Base-by-base conservation (phyloP, 2,888 invertebrate genomes). In the Calameuta filiformis region DNA sequence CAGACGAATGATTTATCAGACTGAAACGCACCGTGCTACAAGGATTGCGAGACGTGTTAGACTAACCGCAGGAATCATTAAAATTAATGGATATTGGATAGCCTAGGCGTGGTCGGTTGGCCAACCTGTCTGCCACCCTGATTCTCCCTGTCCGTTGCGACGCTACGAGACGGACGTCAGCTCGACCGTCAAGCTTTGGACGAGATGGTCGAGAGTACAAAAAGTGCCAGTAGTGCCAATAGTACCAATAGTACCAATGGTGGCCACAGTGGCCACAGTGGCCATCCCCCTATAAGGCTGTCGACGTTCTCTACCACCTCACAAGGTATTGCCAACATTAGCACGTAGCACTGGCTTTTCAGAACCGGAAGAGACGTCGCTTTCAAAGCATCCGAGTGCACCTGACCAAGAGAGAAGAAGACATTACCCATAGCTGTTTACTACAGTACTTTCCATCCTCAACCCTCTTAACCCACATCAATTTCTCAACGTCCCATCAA, bases 41-140 rank as follows among this genome's bases (percentile, higher is more conserved):
- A 56, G 23, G 23, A 56, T 56, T 56, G 2, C 82, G 83, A 83
- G 85, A 88, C 88, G 87, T 85, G 87, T 85, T 85, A 85, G 87
- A 86, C 84, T 86, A 85, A 85, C 85, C 86, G 84, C 83, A 82
- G 82, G 83, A 85, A 82, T 85, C 87, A 89, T 89, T 88, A 88
- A 88, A 88, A 87, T 89, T 88, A 89, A 89, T 89, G 89, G 88
- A 81, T 87, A 86, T 88, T 87, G 87, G 85, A 87, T 87, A 85
- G 84, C 82, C 84, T 84, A 86, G 84, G 84, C 82, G 85, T 33
- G 71, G 83, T 76, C 83, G 76, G 78, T 75, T 56, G 56, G 56
- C 23, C 9, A 56, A 23, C 73, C 30, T 23, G 35, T 35, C 37
- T 12, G 12, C 15, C 75, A 71, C 9, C 56, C 56, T 56, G 56